A percentile compares a stretch with the other conserved stretches of the same genome.
phyloP scores from a whole-genome alignment of 2,888 invertebrate genomes.

The Tipula vernalis region DNA sequence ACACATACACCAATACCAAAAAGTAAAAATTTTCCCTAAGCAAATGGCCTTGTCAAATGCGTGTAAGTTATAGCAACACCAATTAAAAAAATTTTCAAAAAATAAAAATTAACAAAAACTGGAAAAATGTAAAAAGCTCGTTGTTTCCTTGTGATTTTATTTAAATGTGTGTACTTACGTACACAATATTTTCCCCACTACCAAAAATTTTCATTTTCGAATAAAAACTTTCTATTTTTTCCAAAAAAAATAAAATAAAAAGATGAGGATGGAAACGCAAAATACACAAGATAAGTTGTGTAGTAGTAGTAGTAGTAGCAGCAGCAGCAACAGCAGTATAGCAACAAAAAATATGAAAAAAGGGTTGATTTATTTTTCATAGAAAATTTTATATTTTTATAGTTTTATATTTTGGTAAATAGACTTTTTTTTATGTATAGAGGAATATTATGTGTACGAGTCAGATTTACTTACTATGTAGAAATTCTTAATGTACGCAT shows the following conservation, averaged over 20 bases:
- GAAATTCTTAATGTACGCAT: background rate
- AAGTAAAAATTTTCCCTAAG: background rate
- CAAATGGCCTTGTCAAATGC: constrained; percentile 4
- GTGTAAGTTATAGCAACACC: background rate
- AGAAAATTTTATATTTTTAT: background rate
- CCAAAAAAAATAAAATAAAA: background rate
- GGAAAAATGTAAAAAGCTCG: background rate
- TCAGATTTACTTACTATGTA: background rate
- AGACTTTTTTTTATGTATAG: background rate
- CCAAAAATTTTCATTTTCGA: background rate
- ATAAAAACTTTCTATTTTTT: background rate
- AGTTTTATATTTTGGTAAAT: background rate
- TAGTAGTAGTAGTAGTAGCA: background rate
- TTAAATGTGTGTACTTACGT: background rate
- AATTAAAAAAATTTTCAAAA: background rate
- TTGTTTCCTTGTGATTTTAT: background rate
- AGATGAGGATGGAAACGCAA: background rate
- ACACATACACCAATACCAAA: background rate
- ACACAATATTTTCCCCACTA: background rate
- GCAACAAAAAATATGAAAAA: background rate
- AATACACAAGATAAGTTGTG: background rate
- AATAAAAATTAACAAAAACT: background rate
- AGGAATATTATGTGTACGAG: background rate
- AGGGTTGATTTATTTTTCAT: constrained; percentile 4
- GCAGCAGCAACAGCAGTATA: background rate